Evolutionary conservation across 2,113 vertebrate species (phyloP).

Genomic region (Copsychus sechellarum): DNA sequence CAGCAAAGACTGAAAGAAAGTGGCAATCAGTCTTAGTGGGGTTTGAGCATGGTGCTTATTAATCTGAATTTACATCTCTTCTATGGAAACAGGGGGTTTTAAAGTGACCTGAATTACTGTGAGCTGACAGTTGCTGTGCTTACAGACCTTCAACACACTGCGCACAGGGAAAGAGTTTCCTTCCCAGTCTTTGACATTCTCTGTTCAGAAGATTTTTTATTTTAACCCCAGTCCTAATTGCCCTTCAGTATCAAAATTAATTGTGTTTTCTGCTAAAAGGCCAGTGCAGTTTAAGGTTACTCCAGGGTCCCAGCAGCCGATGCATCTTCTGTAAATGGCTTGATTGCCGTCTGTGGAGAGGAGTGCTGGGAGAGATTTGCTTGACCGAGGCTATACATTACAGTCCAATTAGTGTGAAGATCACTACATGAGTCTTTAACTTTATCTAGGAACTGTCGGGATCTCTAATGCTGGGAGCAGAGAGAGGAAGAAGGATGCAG

Average conservation of each 20-base stretch:
- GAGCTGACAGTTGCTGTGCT: slow-evolving; percentile 25
- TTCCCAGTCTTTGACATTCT: slow-evolving; percentile 71
- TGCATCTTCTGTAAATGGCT: slow-evolving; percentile 84
- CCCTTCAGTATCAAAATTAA: slow-evolving; percentile 86
- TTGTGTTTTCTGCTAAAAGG: slow-evolving; percentile 84
- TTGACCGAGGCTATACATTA: slow-evolving; percentile 84
- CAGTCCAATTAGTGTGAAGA: slow-evolving; percentile 84
- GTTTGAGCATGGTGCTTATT: background rate
- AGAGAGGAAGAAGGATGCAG: slow-evolving; percentile 62
- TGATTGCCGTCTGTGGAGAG: slow-evolving; percentile 78
- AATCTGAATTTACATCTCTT: slow-evolving; percentile 37
- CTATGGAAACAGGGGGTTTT: background rate
- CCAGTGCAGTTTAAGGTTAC: slow-evolving; percentile 80
- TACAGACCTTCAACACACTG: slow-evolving; percentile 20
- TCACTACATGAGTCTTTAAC: slow-evolving; percentile 79
- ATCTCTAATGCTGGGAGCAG: slow-evolving; percentile 70
- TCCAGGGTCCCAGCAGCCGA: slow-evolving; percentile 77
- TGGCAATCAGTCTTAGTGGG: background rate
- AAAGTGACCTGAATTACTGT: slow-evolving; percentile 33
- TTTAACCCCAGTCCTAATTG: slow-evolving; percentile 81
- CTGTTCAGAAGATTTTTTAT: slow-evolving; percentile 75
- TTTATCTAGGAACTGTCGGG: slow-evolving; percentile 79
- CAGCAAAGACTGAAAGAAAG: slow-evolving; percentile 22
- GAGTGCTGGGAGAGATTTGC: slow-evolving; percentile 79
- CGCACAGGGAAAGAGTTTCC: slow-evolving; percentile 46